Base-by-base conservation (phyloP, 2,113 vertebrate species). In the Herpetotheres cachinnans region DNA sequence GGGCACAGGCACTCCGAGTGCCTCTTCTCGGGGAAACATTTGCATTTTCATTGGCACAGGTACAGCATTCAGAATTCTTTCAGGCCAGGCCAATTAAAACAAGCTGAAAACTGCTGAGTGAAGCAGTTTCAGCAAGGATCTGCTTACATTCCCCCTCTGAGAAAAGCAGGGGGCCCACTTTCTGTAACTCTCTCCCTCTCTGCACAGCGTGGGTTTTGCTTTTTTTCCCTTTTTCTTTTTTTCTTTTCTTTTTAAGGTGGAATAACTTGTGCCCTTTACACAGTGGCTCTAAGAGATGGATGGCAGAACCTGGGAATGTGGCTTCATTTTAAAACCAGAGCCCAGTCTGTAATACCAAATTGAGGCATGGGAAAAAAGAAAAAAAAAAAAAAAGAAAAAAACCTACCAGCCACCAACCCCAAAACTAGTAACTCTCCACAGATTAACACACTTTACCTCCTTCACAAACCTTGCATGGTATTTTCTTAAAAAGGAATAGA, bases 41-140 rank as follows among this genome's bases (percentile, higher is more conserved):
- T 96, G 94, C 97, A 89, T 98, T 98, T 98, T 98, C 92, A 58
- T 98, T 98, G 98, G 97, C 98, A 90, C 94, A 98, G 97, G 98
- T 97, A 98, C 98, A 98, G 95, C 95, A 78, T 95, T 98, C 97
- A 95, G 95, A 85, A 98, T 96, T 95, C 98, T 98, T 98, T 98
- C 82, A 98, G 97, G 93, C 95, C 95, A 96, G 96, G 97, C 98
- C 98, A 98, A 98, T 98, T 97, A 98, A 98, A 98, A 98, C 97
- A 98, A 98, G 97, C 96, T 95, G 70, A 86, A 97, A 97, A 98
- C 63, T 98, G 98, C 98, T 98, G 98, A 98, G 95, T 59, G 92
- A 71, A 97, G 97, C 76, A 93, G 89, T 98, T 97, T 97, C 86
- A 95, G 94, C 89, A 77, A 96, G 94, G 97, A 97, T 98, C 97